phyloP scores from a whole-genome alignment of 2,113 vertebrate species.

The Megalops atlanticus region DNA sequence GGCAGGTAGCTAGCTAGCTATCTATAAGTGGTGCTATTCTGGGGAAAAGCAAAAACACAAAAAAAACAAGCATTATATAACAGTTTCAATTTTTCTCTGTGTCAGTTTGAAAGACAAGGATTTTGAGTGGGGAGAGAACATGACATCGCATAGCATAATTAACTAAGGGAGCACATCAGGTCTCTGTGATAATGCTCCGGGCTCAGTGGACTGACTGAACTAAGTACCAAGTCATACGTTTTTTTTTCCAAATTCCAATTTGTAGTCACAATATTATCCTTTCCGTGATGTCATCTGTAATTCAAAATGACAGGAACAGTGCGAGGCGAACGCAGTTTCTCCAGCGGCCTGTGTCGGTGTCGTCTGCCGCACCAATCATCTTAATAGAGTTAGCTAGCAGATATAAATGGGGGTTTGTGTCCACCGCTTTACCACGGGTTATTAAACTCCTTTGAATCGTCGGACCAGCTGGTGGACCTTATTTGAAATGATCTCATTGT shows the following conservation, averaged over 20 bases:
- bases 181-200: no score
- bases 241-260: background rate
- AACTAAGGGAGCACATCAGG: no score
- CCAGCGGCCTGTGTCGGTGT: background rate
- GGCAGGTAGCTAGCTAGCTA: no score
- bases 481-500: conserved; percentile 18
- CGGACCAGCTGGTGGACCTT: conserved; percentile 34
- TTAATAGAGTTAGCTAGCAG: conserved; percentile 9
- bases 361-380: background rate
- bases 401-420: conserved; percentile 20
- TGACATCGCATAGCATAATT: no score
- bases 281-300: background rate
- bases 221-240: no score
- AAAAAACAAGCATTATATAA: no score
- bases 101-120: no score
- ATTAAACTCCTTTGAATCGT: conserved; percentile 44
- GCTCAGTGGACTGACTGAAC: no score
- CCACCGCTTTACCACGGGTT: conserved; percentile 32
- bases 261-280: background rate
- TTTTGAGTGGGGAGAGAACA: no score
- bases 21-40: no score
- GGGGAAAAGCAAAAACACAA: no score
- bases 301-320: background rate
- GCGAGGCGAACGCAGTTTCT: background rate
- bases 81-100: no score